Evolutionary conservation across 2,113 vertebrate genomes (phyloP).

Genomic region (Serranochromis macrocephalus): DNA sequence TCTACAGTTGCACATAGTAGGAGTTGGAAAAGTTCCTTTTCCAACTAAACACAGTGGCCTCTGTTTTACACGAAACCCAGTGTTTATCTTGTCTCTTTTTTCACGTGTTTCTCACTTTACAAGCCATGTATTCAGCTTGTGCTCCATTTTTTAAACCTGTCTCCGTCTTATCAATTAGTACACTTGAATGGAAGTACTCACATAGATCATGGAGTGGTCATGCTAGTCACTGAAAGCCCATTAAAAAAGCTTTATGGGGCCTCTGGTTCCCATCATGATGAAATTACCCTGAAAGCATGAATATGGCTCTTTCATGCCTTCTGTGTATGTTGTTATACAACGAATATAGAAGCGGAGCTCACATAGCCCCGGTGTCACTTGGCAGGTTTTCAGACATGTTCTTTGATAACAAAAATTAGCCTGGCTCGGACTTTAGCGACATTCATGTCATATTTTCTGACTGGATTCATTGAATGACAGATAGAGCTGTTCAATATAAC

Average conservation of each 20-base stretch:
- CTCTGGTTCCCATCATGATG: constrained; percentile 29
- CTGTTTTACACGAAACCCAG: constrained; percentile 7
- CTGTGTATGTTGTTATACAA: background rate
- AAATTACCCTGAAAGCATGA: constrained; percentile 40
- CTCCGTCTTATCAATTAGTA: background rate
- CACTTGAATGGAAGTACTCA: background rate
- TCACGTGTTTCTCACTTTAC: background rate
- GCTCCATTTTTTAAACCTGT: background rate
- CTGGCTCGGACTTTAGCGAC: background rate
- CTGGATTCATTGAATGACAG: constrained; percentile 8
- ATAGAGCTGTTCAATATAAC: background rate
- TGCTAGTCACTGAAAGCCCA: background rate
- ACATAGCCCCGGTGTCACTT: constrained; percentile 43
- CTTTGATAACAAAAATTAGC: constrained; percentile 13
- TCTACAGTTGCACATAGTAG: background rate
- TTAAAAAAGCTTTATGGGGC: constrained; percentile 21
- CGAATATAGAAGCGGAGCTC: constrained; percentile 14
- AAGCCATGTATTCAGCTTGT: background rate
- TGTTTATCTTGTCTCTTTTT: constrained; percentile 14
- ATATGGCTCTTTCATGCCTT: constrained; percentile 53
- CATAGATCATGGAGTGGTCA: background rate
- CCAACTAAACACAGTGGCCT: constrained; percentile 19
- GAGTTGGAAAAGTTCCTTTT: constrained; percentile 4
- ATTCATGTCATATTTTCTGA: constrained; percentile 24
- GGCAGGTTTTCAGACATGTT: constrained; percentile 23